Evolutionary conservation across 2,888 invertebrate species (phyloP), one percentile per base, ranked within the genome.

Genomic region (Rhingia rostrata): DNA sequence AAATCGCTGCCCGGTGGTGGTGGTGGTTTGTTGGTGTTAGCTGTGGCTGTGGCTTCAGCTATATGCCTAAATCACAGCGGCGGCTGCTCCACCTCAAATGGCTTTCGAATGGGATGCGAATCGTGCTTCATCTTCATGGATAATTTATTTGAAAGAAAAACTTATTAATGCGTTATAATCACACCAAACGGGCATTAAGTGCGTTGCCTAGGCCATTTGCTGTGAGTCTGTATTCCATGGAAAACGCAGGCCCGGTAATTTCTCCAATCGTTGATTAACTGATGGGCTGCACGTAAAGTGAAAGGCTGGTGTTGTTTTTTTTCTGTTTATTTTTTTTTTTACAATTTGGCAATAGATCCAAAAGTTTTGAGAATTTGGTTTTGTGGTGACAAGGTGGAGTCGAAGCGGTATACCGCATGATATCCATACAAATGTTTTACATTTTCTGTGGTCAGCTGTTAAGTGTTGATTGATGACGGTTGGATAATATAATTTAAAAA

Each of bases 151-250:
- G 84, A 84, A 84, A 84, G 84, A 58, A 80, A 84, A 72, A 84
- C 80, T 84, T 84, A 84, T 84, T 84, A 84, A 84, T 84, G 84
- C 84, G 84, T 84, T 84, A 80, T 84, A 80, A 84, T 84, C 84
- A 84, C 84, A 84, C 84, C 84, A 84, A 80, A 75, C 84, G 84
- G 64, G 64, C 84, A 84, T 84, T 84, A 84, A 75, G 84, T 84
- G 84, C 84, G 84, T 84, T 84, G 80, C 43, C 72, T 66, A 60
- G 22, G 70, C 53, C 37, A 60, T 75, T 75, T 70, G 54, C 14
- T 35, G 32, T 64, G 37, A 30, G 66, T 63, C 54, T 73, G 63
- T 60, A 35, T 45, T 60, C 49, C 56, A 30, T 14, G 37, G 67
- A 66, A 58, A 66, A 30, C 14, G 64, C 69, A 30, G 30, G 64